Percentiles rank a stretch among this genome's conserved stretches.
phyloP scores from a whole-genome alignment of 2,888 invertebrate species.

The Melinopterus prodromus region DNA sequence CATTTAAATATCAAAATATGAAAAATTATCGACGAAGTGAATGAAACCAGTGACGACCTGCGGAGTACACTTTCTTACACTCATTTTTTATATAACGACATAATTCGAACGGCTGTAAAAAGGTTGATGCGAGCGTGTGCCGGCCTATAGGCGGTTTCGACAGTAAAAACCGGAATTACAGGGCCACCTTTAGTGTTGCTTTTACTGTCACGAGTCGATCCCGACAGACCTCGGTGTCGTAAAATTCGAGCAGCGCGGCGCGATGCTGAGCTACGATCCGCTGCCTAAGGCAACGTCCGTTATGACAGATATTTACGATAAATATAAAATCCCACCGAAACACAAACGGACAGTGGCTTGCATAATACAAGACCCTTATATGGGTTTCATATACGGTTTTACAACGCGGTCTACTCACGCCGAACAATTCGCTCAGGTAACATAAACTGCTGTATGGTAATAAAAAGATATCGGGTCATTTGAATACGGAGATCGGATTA shows the following conservation, averaged over 20 bases:
- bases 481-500: not conserved
- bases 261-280: not conserved
- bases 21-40: not conserved
- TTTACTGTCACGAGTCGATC: conserved; percentile 4
- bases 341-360: not conserved
- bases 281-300: not conserved
- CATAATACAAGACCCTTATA: not conserved
- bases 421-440: not conserved
- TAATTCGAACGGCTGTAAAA: not conserved
- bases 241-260: not conserved
- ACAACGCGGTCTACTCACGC: not conserved
- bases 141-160: not conserved
- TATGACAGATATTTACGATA: not conserved
- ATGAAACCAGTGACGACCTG: not conserved
- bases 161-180: not conserved
- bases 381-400: not conserved
- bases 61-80: not conserved
- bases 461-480: not conserved
- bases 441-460: not conserved
- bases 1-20: not conserved
- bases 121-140: not conserved
- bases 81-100: not conserved
- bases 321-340: not conserved
- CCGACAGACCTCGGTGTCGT: not conserved
- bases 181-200: not conserved